These are phyloP conservation scores for Cydia strobilella DNA, from an alignment of 1,140 invertebrate species.

Conservation along the genomic window DNA sequence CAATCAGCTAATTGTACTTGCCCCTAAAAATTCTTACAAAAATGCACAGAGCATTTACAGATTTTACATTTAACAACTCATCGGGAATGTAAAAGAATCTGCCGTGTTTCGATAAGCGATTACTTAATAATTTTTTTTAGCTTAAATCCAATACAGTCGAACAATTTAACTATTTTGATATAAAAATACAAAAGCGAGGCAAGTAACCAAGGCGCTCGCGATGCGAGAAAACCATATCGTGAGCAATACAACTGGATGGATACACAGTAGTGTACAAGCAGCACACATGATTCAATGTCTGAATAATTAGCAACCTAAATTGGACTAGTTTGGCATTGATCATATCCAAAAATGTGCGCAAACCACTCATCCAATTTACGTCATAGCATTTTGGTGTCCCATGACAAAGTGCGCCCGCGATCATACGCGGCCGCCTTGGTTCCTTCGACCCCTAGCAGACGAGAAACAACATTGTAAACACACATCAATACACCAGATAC, in stretches of 20 bases:
- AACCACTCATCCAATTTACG: constrained; percentile 1
- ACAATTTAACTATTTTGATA: constrained; percentile 43
- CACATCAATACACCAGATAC: constrained; percentile 3
- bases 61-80: constrained; percentile 32
- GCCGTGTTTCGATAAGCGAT: constrained; percentile 31
- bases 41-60: constrained; percentile 25
- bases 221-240: not conserved
- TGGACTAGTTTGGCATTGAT: not conserved
- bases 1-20: constrained; percentile 68
- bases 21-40: constrained; percentile 44
- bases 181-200: constrained; percentile 38
- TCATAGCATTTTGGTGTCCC: not conserved
- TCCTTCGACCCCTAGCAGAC: not conserved
- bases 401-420: not conserved
- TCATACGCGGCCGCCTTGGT: not conserved
- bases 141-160: constrained; percentile 33
- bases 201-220: not conserved
- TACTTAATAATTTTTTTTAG: constrained; percentile 54
- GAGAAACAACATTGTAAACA: not conserved
- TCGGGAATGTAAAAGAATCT: constrained; percentile 61
- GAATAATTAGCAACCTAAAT: not conserved
- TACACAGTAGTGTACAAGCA: not conserved
- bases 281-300: constrained; percentile 1
- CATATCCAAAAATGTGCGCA: not conserved
- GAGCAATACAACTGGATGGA: not conserved